Evolutionary conservation across 2,888 invertebrate genomes (phyloP), one percentile per base, ranked within the genome.

Genomic region (Drosophila limbata): DNA sequence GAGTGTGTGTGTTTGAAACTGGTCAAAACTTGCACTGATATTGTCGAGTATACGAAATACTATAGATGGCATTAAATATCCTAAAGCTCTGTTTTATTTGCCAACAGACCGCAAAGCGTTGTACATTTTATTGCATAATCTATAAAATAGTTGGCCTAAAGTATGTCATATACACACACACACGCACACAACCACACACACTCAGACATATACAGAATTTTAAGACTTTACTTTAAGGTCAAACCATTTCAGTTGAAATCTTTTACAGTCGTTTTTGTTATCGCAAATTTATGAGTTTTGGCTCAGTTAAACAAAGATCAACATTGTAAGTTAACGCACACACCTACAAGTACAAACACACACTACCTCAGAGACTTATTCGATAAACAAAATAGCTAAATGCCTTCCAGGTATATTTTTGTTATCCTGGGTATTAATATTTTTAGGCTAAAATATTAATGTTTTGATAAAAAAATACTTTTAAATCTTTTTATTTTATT

Each of bases 261-360:
- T 40, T 17, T 28, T 39, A 17, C 25, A 25, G 39, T 31, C 5
- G 52, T 17, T 40, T 57, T 47, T 62, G 44, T 61, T 55, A 28
- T 28, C 15, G 45, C 17, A 63, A 73, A 78, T 82, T 83, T 77
- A 82, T 82, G 62, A 66, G 56, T 56, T 78, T 73, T 31, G 60
- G 71, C 69, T 78, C 76, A 73, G 64, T 70, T 64, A 44, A 72
- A 51, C 60, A 64, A 65, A 70, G 69, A 73, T 80, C 76, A 80
- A 73, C 68, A 66, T 33, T 55, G 47, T 28, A 80, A 72, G 73
- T 72, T 73, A 52, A 48, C n/a, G 31, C 25, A 42, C 28, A 52
- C 39, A 31, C 33, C 31, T n/a, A 19, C 6, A 57, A 42, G 5
- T 52, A 39, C 17, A 50, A 25, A 35, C 33, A 57, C 33, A 28